These are phyloP conservation scores for Scytalopus superciliaris DNA, from an alignment of 2,113 vertebrate species.

Conservation along the genomic window DNA sequence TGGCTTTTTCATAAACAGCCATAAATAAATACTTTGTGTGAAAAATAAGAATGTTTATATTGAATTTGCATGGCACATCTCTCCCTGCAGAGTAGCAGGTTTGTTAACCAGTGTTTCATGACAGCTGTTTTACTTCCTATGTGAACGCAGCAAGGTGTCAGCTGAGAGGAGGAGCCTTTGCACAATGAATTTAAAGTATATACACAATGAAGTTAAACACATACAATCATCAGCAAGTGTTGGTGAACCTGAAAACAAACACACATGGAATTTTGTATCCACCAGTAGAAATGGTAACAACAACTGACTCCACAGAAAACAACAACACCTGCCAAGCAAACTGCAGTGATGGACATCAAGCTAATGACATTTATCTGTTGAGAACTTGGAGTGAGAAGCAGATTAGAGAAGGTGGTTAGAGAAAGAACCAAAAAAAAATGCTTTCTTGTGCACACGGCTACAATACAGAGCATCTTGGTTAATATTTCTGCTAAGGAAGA, in stretches of 20 bases:
- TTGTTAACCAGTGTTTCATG: neutral
- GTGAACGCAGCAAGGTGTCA: neutral
- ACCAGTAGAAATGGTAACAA: neutral
- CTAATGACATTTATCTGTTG: neutral
- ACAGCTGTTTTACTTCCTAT: neutral
- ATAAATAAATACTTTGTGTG: neutral
- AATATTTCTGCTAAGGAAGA: neutral
- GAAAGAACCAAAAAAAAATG: neutral
- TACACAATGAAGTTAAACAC: neutral
- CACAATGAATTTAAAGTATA: neutral
- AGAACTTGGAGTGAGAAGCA: neutral
- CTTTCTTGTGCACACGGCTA: neutral
- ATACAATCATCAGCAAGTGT: neutral
- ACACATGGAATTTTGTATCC: neutral
- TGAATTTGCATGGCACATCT: neutral
- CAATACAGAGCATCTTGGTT: neutral
- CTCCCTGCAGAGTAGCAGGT: neutral
- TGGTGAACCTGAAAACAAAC: neutral
- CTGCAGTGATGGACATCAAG: neutral
- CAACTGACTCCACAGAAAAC: neutral
- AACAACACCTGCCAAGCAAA: neutral
- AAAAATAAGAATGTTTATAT: neutral
- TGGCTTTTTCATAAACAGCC: neutral
- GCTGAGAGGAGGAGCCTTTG: neutral
- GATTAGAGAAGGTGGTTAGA: neutral